Conservation (phyloP, 2,888 invertebrate species). For the Byasa hedistus region DNA sequence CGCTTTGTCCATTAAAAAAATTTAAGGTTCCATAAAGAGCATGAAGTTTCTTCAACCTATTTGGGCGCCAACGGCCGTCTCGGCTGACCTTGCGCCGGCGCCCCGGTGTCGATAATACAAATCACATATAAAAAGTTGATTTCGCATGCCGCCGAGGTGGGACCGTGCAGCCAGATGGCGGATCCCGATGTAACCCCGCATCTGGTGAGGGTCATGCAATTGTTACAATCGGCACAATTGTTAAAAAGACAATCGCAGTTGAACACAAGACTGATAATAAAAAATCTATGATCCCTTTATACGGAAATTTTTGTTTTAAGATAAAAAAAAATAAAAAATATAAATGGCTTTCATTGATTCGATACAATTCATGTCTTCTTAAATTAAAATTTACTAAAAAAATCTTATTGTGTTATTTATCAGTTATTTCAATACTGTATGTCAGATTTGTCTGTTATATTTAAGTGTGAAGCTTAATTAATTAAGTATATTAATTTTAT, state of each 20-base stretch:
- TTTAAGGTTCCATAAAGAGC: constrained; percentile 28
- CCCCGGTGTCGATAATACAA: constrained; percentile 53
- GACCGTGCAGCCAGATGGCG: constrained; percentile 49
- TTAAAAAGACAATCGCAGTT: constrained; percentile 8
- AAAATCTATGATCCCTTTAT: background rate
- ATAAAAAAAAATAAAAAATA: too few relatives aligned
- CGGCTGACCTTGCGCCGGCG: constrained; percentile 57
- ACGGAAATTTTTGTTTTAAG: background rate
- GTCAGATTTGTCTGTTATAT: too few relatives aligned
- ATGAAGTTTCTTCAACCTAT: constrained; percentile 34
- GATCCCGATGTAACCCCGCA: constrained; percentile 42
- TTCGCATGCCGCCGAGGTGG: constrained; percentile 50
- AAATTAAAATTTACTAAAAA: too few relatives aligned
- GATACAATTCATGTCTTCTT: too few relatives aligned
- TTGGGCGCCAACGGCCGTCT: constrained; percentile 43
- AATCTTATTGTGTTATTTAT: too few relatives aligned
- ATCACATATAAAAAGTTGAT: constrained; percentile 60
- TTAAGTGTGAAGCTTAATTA: background rate
- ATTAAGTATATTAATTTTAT: background rate
- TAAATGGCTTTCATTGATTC: too few relatives aligned
- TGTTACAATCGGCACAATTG: constrained; percentile 29
- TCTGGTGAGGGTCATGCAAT: constrained; percentile 43
- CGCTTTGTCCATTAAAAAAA: background rate
- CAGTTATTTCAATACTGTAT: too few relatives aligned
- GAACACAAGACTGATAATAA: background rate